Base-by-base conservation (phyloP, 2,113 vertebrate species). In the Calonectris borealis region DNA sequence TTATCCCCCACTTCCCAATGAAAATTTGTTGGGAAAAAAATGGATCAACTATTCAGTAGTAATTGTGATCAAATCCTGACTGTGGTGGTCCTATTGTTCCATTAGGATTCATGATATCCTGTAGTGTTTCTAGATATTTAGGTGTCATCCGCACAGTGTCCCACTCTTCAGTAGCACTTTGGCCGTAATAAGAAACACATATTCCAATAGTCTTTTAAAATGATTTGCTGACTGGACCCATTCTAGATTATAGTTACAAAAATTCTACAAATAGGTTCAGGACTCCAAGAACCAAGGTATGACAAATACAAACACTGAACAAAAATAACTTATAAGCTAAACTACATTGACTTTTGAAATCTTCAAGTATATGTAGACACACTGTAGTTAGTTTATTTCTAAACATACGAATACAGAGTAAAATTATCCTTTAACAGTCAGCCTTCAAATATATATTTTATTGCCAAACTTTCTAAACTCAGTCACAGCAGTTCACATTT, bases 261-360 rank as follows among this genome's bases (percentile, higher is more conserved):
- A 84, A 65, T 29, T 44, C 66, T 69, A 82, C 62, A 88, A 42
- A 34, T 26, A 54, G 48, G 75, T 93, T 92, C 61, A 94, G 58
- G 64, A 87, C 86, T 93, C 58, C 71, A 90, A 81, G 91, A 96
- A 90, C 58, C 75, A 84, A 90, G n/a, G 54, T 13, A 36, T 26
- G 92, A 71, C 93, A 92, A 14, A 40, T 51, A 88, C 49, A 90
- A 83, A 95, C 71, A 86, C 31, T 15, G 57, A 83, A 92, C 61
- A 93, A 16, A 94, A 86, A 65, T 29, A 68, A 49, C n/a, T 46
- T 61, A 10, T 2, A 64, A 86, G 34, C 65, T 90, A 38, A 40
- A 40, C 70, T 65, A 16, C 32, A 61, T 38, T 26, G 24, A 61
- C 73, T 38, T 54, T 12, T 27, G 60, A 79, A 18, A 27, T 36